These are phyloP conservation scores for Crematogaster levior DNA, from an alignment of 2,888 invertebrate genomes.

Conservation along the genomic window DNA sequence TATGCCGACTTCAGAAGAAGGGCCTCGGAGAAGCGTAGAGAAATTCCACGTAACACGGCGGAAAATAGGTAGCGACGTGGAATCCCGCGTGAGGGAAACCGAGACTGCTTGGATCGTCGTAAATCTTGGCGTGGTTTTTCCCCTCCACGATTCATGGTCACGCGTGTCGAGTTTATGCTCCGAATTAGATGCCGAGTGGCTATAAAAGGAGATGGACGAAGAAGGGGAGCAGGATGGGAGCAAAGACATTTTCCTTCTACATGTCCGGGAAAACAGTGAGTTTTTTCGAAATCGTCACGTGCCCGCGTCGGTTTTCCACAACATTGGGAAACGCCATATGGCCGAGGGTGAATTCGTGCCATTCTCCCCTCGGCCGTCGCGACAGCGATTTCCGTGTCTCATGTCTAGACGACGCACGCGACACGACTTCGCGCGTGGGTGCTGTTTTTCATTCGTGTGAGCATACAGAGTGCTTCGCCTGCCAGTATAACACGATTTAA, in stretches of 20 bases:
- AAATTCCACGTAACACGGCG: constrained; percentile 45
- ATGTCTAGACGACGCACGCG: constrained; percentile 42
- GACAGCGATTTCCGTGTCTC: constrained; percentile 47
- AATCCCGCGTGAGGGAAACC: constrained; percentile 41
- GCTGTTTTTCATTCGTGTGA: background rate
- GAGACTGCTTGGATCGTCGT: constrained; percentile 31
- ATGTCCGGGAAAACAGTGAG: background rate
- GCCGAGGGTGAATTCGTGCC: constrained; percentile 44
- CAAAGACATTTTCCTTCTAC: background rate
- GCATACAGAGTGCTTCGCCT: background rate
- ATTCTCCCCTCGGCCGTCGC: constrained; percentile 27
- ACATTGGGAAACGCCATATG: constrained; percentile 48
- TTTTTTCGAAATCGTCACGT: constrained; percentile 49
- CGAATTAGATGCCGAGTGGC: constrained; percentile 42
- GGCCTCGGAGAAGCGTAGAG: constrained; percentile 21
- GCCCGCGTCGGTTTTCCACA: constrained; percentile 30
- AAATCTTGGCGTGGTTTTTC: constrained; percentile 42
- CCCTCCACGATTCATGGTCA: constrained; percentile 47
- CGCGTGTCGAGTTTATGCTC: constrained; percentile 48
- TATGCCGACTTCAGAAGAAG: background rate
- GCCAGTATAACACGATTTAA: no score
- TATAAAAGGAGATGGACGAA: background rate
- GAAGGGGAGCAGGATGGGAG: no score
- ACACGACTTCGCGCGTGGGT: constrained; percentile 32
- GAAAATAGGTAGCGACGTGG: constrained; percentile 46